Conservation (phyloP, 2,113 vertebrate species). For the Scomber scombrus region DNA sequence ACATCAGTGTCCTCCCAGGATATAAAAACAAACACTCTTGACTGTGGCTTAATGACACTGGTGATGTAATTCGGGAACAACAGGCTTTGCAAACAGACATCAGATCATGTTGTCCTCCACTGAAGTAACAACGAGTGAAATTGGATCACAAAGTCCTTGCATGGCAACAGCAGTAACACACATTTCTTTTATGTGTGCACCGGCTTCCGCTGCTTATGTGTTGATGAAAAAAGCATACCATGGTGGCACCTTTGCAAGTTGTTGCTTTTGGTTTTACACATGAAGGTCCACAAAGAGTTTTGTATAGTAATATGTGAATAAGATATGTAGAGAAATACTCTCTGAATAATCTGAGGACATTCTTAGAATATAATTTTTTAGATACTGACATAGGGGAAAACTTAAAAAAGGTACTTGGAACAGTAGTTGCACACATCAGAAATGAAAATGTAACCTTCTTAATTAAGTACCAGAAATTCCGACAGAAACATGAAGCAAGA, state of each 20-base stretch:
- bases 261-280: not conserved
- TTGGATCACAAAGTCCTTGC: not conserved
- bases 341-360: too few relatives aligned
- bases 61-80: not conserved
- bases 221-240: constrained; percentile 1
- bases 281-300: not conserved
- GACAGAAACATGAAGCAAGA: not conserved
- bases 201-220: not conserved
- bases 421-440: not conserved
- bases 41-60: not conserved
- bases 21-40: not conserved
- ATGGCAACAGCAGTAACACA: constrained; percentile 1
- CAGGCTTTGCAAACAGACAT: constrained; percentile 9
- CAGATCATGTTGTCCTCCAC: constrained; percentile 1
- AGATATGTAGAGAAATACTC: not conserved
- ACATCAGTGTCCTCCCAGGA: not conserved
- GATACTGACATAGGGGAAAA: not conserved
- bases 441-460: too few relatives aligned
- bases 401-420: not conserved
- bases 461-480: not conserved
- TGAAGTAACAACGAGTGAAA: constrained; percentile 44
- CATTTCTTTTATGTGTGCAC: not conserved
- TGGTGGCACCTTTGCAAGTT: not conserved
- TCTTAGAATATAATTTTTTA: not conserved
- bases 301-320: too few relatives aligned